Evolutionary conservation across 2,797 vertebrate genomes (phyloP), one percentile per base, ranked within the genome.

Genomic region (Peromyscus nudipes): DNA sequence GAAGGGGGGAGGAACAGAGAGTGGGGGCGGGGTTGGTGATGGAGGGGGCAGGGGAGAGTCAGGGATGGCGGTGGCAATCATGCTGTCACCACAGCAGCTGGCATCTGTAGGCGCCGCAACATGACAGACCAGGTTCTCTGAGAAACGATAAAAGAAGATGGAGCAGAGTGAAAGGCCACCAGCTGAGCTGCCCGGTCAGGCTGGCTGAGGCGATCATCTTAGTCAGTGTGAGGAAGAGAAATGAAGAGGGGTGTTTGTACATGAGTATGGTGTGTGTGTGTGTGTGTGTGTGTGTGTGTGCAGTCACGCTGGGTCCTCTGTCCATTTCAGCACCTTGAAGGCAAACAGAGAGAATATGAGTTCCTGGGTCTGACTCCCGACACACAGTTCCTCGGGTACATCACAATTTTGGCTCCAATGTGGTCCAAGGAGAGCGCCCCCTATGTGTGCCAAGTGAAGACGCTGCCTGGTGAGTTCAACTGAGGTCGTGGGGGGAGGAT

Each of bases 281-380:
- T 82, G 34, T n/a, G 31, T n/a, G 43, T n/a, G 2, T 37, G 1
- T 64, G 27, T 52, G 27, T 34, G 46, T 49, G 43, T 77, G 14
- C 11, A 25, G 7, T 94, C 80, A 37, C 60, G 7, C 0, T 57
- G 83, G 2, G 31, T 52, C 85, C 76, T 96, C 90, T 93, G 46
- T 91, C 85, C 55, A 85, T 62, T 49, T 95, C 96, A 98, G 97
- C 95, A 76, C 97, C 96, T 98, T 46, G 91, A 31, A 97, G 98
- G 97, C 43, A 92, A 96, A 34, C 73, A 97, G 94, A 98, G 92
- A 94, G 97, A 98, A 86, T 98, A 98, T 11, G 98, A 98, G 95
- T 97, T 99, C 95, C 52, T 67, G 9, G 89, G 98, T 92, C 92
- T 99, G 98, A 98, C 98, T 6, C 98, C 98, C 0, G 97, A 98